Percentiles rank a stretch among this genome's conserved stretches.
These are phyloP conservation scores for Phaethon lepturus DNA, from an alignment of 2,113 vertebrate genomes.

Conservation along the genomic window DNA sequence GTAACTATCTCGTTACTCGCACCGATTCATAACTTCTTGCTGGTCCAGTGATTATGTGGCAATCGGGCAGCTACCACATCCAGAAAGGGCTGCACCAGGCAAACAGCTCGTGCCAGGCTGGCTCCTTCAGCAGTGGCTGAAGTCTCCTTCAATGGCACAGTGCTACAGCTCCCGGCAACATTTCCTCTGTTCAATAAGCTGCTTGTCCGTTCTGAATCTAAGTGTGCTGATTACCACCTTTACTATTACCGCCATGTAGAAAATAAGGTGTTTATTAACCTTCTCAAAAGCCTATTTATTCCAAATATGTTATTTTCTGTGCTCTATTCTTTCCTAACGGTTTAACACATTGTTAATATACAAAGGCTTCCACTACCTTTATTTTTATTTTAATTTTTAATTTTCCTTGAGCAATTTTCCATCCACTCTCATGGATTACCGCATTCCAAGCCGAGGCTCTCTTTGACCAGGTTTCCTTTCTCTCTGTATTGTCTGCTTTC, in stretches of 20 bases:
- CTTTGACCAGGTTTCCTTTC: background rate
- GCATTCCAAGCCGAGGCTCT: background rate
- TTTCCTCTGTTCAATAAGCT: background rate
- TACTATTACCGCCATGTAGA: background rate
- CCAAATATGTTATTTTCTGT: background rate
- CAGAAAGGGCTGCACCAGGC: background rate
- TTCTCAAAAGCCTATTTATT: background rate
- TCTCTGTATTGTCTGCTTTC: background rate
- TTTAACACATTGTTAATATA: background rate
- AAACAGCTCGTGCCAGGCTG: background rate
- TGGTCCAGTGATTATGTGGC: background rate
- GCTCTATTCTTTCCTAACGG: background rate
- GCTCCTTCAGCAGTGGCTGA: background rate
- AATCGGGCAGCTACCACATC: background rate
- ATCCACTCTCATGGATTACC: background rate
- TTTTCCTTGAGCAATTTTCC: background rate
- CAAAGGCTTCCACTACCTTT: background rate
- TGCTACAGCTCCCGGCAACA: background rate
- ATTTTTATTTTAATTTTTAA: background rate
- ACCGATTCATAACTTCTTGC: background rate
- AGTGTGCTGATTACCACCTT: background rate
- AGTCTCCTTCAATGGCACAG: background rate
- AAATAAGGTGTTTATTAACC: constrained; percentile 8
- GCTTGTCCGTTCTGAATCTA: background rate
- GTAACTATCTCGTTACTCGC: rapidly evolving